phyloP scores from a whole-genome alignment of 2,797 vertebrate species.

The Danio tinwini region DNA sequence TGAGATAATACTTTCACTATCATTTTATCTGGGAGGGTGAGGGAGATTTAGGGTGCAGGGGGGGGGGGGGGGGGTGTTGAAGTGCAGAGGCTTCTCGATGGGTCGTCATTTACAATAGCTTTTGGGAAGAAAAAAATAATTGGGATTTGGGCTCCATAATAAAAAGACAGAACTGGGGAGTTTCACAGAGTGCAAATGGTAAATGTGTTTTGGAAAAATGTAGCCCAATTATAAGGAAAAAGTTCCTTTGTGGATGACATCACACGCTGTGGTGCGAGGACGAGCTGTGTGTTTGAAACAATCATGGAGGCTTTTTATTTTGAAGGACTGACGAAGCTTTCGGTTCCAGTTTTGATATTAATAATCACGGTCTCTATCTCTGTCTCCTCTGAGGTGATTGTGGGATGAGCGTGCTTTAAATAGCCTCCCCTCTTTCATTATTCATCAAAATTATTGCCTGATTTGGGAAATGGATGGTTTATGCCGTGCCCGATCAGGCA shows the following conservation, averaged over 20 bases:
- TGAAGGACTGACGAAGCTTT: conserved; percentile 21
- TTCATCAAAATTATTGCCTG: conserved; percentile 56
- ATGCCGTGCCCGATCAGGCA: conserved; percentile 39
- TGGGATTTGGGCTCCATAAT: conserved; percentile 34
- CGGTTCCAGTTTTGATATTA: conserved; percentile 5
- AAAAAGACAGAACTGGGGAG: conserved; percentile 2
- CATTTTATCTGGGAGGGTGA: conserved; percentile 61
- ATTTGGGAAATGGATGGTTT: conserved; percentile 58
- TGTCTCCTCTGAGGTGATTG: conserved; percentile 48
- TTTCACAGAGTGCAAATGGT: background rate
- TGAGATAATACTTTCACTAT: conserved; percentile 72
- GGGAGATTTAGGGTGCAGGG: conserved; percentile 8
- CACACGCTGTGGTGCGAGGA: conserved; percentile 1
- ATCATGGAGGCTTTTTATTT: background rate
- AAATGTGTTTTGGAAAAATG: conserved; percentile 17
- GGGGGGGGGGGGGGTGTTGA: background rate
- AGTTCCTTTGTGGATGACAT: conserved; percentile 18
- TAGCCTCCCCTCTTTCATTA: conserved; percentile 55
- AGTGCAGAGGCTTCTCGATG: conserved; percentile 26
- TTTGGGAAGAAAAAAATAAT: conserved; percentile 35
- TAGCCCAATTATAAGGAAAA: conserved; percentile 33
- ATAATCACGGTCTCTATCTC: conserved; percentile 31
- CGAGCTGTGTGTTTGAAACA: conserved; percentile 5
- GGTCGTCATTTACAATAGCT: conserved; percentile 27
- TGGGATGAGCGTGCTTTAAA: conserved; percentile 51